phyloP scores from a whole-genome alignment of 2,888 invertebrate genomes.

The Drosophila rubida region DNA sequence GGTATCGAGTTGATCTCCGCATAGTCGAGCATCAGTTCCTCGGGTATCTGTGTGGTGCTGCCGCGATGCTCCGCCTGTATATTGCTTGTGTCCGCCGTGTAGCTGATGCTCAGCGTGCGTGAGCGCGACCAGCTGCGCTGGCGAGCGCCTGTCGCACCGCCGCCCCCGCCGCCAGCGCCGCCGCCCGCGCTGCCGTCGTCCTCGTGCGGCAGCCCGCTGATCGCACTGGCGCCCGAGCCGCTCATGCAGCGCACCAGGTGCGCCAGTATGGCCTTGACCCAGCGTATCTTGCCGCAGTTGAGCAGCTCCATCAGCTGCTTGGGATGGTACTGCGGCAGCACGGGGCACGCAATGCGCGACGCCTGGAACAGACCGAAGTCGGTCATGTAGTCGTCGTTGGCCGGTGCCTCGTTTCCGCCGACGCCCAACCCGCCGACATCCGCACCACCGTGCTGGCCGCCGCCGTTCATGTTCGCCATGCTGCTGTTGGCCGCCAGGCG shows the following conservation, averaged over 20 bases:
- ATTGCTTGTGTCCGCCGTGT: constrained; percentile 89
- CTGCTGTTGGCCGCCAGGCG: constrained; percentile 86
- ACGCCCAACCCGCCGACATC: background rate
- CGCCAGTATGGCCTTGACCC: constrained; percentile 99
- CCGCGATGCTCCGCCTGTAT: constrained; percentile 92
- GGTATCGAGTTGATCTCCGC: constrained; percentile 99
- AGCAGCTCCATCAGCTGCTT: constrained; percentile 99
- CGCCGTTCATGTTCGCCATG: constrained; percentile 72
- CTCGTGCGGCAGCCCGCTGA: constrained; percentile 82
- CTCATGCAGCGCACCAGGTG: constrained; percentile 95
- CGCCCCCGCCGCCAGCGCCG: constrained; percentile 26
- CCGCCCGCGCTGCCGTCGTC: constrained; percentile 58
- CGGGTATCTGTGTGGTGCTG: constrained; percentile 92
- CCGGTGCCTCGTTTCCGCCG: constrained; percentile 17
- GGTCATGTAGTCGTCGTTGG: constrained; percentile 92
- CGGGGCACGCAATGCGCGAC: constrained; percentile 97
- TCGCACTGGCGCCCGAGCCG: constrained; percentile 87
- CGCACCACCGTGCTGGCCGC: background rate
- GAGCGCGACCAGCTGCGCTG: constrained; percentile 95
- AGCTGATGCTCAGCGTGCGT: constrained; percentile 94
- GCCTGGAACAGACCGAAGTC: constrained; percentile 98
- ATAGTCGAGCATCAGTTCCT: constrained; percentile 95
- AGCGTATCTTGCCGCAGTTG: constrained; percentile 98
- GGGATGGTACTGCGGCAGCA: constrained; percentile 99
- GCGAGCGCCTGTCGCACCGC: constrained; percentile 17